Evolutionary conservation across 2,113 vertebrate species (phyloP), one percentile per base, ranked within the genome.

Genomic region (Anas platyrhynchos): DNA sequence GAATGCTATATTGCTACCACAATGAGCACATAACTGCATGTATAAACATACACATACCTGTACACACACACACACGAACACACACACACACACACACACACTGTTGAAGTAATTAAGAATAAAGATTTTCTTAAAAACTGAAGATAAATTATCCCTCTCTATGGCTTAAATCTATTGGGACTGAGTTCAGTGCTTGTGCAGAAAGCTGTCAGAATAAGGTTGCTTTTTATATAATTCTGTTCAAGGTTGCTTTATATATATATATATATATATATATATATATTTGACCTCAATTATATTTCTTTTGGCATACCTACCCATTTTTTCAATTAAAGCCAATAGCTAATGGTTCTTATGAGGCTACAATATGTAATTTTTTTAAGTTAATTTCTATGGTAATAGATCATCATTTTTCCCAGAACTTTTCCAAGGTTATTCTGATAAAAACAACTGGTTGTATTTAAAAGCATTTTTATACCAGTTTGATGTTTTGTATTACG

Each of bases 311-410:
- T 69, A 76, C 6, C 2, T 82, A 71, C 5, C 3, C 14, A 38
- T 79, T 92, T 93, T 83, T 43, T 61, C 52, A 89, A 31, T 72
- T 89, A 93, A 74, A 94, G 50, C 5, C 21, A 56, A 63, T 56
- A 77, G 11, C 20, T 87, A 74, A 56, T 62, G 48, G 71, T 65
- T 74, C 38, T 29, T 6, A 38, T 14, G 8, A 32, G 46, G 46
- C 20, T 48, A 48, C 20, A 48, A 48, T 48, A 48, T 48, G 46
- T 21, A 48, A 21, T 21, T 18, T 63, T 27, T 63, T 63, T 5
- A 87, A 46, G 4, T 22, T 59, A 38, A 83, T 68, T 65, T 83
- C 10, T 61, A 9, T 1, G 1, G 25, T 76, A 83, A 72, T 58
- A 77, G 9, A 44, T 5, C 0, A 1, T 48, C 76, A 20, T 58